Evolutionary conservation across 2,888 invertebrate species (phyloP).

Genomic region (Venusia cambrica): DNA sequence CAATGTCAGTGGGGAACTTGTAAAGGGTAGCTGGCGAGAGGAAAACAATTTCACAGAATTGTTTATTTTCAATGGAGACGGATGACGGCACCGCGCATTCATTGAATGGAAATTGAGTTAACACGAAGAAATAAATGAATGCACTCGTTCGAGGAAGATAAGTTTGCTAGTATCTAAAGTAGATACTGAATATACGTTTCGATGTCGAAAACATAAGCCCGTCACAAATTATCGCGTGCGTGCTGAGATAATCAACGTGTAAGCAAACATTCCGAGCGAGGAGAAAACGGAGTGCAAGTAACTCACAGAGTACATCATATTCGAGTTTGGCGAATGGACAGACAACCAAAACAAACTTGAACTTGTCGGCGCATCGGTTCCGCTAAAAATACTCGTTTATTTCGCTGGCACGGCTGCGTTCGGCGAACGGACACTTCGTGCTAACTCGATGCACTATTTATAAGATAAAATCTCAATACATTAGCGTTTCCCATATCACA

Average conservation of each 20-base stretch:
- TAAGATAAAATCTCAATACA: slow-evolving; percentile 28
- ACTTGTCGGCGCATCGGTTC: slow-evolving; percentile 46
- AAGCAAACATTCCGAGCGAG: slow-evolving; percentile 28
- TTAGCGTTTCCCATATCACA: slow-evolving; percentile 27
- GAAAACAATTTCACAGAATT: slow-evolving; percentile 58
- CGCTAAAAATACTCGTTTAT: slow-evolving; percentile 55
- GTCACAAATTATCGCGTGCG: slow-evolving; percentile 26
- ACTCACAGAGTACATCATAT: slow-evolving; percentile 18
- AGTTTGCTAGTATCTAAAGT: slow-evolving; percentile 15
- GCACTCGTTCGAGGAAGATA: slow-evolving; percentile 10
- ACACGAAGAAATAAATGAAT: slow-evolving; percentile 25
- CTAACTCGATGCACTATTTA: slow-evolving; percentile 30
- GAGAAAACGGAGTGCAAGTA: slow-evolving; percentile 29
- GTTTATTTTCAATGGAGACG: slow-evolving; percentile 45
- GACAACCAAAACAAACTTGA: slow-evolving; percentile 56
- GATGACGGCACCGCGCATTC: slow-evolving; percentile 26
- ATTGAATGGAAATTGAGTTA: slow-evolving; percentile 40
- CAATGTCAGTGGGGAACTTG: slow-evolving; percentile 60
- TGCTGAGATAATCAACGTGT: slow-evolving; percentile 22
- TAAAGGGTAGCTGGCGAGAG: slow-evolving; percentile 43
- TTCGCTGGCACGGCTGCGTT: slow-evolving; percentile 16
- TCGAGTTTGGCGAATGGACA: slow-evolving; percentile 21
- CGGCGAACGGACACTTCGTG: slow-evolving; percentile 31
- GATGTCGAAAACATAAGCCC: slow-evolving; percentile 23
- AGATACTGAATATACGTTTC: no score